Percentiles rank a stretch among this genome's conserved stretches.
Conservation (phyloP, 2,797 vertebrate species). For the Micropoecilia bifurca region DNA sequence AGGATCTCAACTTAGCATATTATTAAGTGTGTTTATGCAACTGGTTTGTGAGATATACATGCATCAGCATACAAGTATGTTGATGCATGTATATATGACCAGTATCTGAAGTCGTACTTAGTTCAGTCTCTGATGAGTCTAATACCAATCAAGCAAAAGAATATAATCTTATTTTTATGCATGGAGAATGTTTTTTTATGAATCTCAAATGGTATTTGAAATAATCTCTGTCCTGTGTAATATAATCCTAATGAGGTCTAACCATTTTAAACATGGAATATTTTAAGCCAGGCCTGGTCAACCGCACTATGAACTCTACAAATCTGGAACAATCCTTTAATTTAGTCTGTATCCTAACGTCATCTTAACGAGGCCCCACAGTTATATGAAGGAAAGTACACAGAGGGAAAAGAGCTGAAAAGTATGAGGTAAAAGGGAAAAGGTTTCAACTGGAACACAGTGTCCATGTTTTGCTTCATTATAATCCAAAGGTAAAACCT, state of each 20-base stretch:
- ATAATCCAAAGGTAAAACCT: not conserved
- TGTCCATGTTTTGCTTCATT: not conserved
- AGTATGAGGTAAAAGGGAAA: not conserved
- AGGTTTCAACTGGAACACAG: not conserved
- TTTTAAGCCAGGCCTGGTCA: not conserved
- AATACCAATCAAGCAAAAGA: not conserved
- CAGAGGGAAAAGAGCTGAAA: not conserved
- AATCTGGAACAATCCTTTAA: not conserved
- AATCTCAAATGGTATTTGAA: not conserved
- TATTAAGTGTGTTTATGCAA: not conserved
- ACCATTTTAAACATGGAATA: not conserved
- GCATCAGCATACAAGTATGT: not conserved
- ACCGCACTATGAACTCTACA: not conserved
- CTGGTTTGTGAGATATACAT: not conserved
- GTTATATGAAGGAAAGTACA: not conserved
- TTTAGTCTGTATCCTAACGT: not conserved
- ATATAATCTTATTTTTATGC: not conserved
- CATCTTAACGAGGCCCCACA: not conserved
- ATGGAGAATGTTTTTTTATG: not conserved
- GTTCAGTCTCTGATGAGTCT: not conserved
- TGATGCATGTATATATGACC: too few relatives aligned
- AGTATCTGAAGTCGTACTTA: not conserved
- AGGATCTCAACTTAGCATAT: not conserved
- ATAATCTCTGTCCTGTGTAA: not conserved
- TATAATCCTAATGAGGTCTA: not conserved